These are phyloP conservation scores for human (Homo sapiens) DNA, from an alignment of 2,113 vertebrate species.

Conservation along the genomic window DNA sequence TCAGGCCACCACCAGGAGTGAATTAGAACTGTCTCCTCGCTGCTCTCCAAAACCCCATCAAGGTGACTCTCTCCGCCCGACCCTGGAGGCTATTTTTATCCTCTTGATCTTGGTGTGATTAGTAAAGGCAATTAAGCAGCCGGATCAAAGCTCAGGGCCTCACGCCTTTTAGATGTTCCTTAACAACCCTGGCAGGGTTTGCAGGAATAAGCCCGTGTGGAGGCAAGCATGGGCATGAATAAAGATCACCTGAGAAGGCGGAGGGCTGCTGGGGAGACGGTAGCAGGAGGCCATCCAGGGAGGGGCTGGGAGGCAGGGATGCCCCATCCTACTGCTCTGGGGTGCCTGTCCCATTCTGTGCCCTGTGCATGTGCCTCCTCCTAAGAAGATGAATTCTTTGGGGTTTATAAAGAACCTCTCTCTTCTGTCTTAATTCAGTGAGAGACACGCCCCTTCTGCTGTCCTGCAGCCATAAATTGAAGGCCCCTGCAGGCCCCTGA, in stretches of 20 bases:
- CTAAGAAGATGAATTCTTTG: not conserved
- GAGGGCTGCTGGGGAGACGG: not conserved
- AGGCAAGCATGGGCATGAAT: not conserved
- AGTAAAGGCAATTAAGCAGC: conserved; percentile 55
- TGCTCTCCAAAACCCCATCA: not conserved
- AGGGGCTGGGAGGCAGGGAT: not conserved
- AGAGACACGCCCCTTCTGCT: no score
- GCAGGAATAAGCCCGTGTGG: not conserved
- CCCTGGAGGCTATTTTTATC: conserved; percentile 56
- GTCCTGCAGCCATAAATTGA: no score
- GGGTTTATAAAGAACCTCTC: not conserved
- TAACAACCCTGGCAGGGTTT: not conserved
- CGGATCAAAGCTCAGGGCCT: not conserved
- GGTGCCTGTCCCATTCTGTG: accelerated
- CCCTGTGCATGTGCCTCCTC: accelerated
- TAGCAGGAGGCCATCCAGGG: accelerated
- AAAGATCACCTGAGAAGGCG: not conserved
- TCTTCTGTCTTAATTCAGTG: not conserved
- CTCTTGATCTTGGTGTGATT: conserved; percentile 39
- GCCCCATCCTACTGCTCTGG: accelerated
- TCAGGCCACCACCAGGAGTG: not conserved
- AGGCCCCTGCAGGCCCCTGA: not conserved
- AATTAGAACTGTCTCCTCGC: not conserved
- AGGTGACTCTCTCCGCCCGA: not conserved
- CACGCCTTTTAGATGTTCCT: not conserved